Conservation (phyloP, 2,797 vertebrate genomes). For the Acridotheres tristis region DNA sequence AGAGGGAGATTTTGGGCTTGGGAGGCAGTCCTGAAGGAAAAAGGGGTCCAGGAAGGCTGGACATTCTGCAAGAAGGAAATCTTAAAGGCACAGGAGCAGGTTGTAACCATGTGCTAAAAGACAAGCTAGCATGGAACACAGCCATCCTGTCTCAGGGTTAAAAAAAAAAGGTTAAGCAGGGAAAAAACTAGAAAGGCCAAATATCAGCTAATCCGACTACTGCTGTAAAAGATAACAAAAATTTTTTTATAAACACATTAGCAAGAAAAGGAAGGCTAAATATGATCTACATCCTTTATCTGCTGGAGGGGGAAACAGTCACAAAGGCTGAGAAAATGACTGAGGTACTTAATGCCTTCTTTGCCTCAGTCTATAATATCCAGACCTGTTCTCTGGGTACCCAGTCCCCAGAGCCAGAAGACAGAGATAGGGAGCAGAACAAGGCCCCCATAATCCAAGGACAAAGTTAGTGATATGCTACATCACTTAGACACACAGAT, state of each 20-base stretch:
- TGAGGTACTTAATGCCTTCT: not conserved
- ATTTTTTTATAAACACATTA: not conserved
- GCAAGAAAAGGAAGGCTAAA: not conserved
- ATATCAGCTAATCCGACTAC: not conserved
- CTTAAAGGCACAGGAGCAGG: not conserved
- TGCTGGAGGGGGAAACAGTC: not conserved
- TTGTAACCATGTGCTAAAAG: not conserved
- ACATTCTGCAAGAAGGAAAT: not conserved
- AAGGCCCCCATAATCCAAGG: not conserved
- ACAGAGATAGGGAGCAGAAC: not conserved
- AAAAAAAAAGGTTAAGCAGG: not conserved
- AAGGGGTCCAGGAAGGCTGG: not conserved
- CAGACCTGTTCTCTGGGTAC: not conserved
- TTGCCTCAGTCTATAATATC: not conserved
- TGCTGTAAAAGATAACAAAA: not conserved
- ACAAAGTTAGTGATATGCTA: not conserved
- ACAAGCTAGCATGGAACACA: not conserved
- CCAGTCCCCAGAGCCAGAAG: not conserved
- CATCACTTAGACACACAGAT: not conserved
- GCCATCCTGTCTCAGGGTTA: not conserved
- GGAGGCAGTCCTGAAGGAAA: not conserved
- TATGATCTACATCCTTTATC: not conserved
- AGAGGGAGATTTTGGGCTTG: not conserved
- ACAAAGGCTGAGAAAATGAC: not conserved
- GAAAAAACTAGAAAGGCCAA: not conserved